phyloP scores from a whole-genome alignment of 2,113 vertebrate genomes.

The Neolamprologus modestus region DNA sequence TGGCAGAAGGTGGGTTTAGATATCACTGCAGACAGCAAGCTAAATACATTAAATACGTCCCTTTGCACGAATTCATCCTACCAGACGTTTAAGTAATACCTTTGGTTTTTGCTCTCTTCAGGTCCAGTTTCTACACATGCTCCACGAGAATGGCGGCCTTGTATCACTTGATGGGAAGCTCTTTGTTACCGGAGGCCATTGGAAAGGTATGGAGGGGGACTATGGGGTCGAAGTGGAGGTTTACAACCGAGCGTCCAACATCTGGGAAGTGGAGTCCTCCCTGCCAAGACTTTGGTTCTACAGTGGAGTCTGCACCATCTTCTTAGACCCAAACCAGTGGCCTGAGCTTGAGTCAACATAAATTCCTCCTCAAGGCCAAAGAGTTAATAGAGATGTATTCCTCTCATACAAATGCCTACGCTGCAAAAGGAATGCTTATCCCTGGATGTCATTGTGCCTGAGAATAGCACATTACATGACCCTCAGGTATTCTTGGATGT shows the following conservation, averaged over 20 bases:
- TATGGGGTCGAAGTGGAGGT: conserved; percentile 92
- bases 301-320: conserved; percentile 82
- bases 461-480: conserved; percentile 42
- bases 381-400: neutral
- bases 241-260: conserved; percentile 75
- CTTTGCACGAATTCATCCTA: neutral
- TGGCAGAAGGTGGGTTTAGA: conserved; percentile 86
- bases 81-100: neutral
- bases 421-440: neutral
- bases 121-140: conserved; percentile 89
- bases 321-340: conserved; percentile 86
- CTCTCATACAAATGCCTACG: neutral
- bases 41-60: neutral
- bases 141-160: conserved; percentile 91
- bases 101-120: conserved; percentile 25
- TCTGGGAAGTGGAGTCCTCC: conserved; percentile 79
- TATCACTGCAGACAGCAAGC: neutral
- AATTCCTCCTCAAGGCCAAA: neutral
- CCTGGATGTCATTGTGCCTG: neutral
- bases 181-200: conserved; percentile 87
- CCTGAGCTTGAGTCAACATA: conserved; percentile 59
- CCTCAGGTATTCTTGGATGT: neutral
- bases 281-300: conserved; percentile 93
- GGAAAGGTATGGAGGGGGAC: conserved; percentile 93
- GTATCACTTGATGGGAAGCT: conserved; percentile 77